These are phyloP conservation scores for Cairina moschata DNA, from an alignment of 2,113 vertebrate genomes.

Conservation along the genomic window DNA sequence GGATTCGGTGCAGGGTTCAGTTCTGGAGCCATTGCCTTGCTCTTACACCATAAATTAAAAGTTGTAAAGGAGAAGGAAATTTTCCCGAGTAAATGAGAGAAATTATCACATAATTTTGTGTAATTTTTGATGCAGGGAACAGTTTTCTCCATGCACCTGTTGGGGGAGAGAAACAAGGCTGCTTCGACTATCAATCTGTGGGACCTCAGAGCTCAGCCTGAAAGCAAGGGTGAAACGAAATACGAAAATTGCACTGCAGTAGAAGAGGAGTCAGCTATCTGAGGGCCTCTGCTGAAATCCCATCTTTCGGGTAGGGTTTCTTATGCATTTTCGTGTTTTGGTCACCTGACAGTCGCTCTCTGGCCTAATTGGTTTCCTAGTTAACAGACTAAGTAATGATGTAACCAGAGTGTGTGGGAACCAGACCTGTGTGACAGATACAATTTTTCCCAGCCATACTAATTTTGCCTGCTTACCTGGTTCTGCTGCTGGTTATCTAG, in stretches of 20 bases:
- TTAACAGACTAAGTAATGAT: slow-evolving; percentile 94
- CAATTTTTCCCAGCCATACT: slow-evolving; percentile 92
- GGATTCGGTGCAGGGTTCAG: neutral
- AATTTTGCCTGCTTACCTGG: slow-evolving; percentile 88
- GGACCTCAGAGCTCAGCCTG: slow-evolving; percentile 89
- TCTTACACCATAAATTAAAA: slow-evolving; percentile 50
- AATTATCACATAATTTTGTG: slow-evolving; percentile 70
- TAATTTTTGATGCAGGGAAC: slow-evolving; percentile 77
- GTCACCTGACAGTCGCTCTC: slow-evolving; percentile 88
- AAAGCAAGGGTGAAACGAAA: slow-evolving; percentile 99
- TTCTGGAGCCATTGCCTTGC: neutral
- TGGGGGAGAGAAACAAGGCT: slow-evolving; percentile 69
- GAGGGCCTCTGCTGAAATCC: slow-evolving; percentile 90
- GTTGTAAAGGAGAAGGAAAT: slow-evolving; percentile 20
- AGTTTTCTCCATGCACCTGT: slow-evolving; percentile 80
- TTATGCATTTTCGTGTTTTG: slow-evolving; percentile 87
- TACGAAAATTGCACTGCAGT: slow-evolving; percentile 98
- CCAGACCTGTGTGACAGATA: slow-evolving; percentile 91
- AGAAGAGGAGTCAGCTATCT: slow-evolving; percentile 92
- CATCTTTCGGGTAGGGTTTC: slow-evolving; percentile 94
- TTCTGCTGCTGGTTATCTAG: slow-evolving; percentile 90
- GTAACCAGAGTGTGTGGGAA: slow-evolving; percentile 99
- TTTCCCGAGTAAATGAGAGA: slow-evolving; percentile 21
- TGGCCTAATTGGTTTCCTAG: slow-evolving; percentile 86
- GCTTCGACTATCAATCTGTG: slow-evolving; percentile 84